A percentile compares a stretch with the other conserved stretches of the same genome.
phyloP scores from a whole-genome alignment of 2,797 vertebrate genomes.

The Phaenicophaeus curvirostris region DNA sequence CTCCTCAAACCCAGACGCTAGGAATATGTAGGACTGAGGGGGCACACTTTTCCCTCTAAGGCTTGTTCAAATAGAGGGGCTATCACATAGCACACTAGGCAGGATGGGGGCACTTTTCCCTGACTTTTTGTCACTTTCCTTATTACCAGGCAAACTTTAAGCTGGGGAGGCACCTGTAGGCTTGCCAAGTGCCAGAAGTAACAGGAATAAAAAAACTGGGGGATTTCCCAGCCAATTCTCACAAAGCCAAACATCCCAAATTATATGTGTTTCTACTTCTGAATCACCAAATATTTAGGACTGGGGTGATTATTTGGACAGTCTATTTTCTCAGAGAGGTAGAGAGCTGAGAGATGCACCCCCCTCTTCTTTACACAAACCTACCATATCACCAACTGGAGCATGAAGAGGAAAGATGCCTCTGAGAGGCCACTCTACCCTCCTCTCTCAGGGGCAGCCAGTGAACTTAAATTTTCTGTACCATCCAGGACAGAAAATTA shows the following conservation, averaged over 20 bases:
- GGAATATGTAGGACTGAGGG: background rate
- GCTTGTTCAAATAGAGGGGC: background rate
- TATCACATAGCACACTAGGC: background rate
- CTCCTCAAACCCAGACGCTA: background rate
- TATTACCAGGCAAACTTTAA: background rate
- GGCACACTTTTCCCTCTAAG: background rate
- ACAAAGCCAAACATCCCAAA: background rate
- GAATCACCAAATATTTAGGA: background rate
- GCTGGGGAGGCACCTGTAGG: fast-evolving
- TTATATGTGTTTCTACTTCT: background rate
- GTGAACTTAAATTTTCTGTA: background rate
- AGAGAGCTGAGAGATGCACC: background rate
- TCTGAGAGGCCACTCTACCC: background rate
- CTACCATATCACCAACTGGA: background rate
- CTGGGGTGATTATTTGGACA: background rate
- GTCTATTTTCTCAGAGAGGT: background rate
- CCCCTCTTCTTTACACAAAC: background rate
- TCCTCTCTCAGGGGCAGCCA: background rate
- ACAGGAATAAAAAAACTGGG: background rate
- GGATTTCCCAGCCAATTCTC: constrained; percentile 49
- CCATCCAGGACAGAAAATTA: background rate
- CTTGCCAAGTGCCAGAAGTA: constrained; percentile 25
- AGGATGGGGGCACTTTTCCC: background rate
- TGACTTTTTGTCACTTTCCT: background rate
- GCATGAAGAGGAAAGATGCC: background rate